Evolutionary conservation across 2,797 vertebrate species (phyloP).

Genomic region (Scyliorhinus canicula): DNA sequence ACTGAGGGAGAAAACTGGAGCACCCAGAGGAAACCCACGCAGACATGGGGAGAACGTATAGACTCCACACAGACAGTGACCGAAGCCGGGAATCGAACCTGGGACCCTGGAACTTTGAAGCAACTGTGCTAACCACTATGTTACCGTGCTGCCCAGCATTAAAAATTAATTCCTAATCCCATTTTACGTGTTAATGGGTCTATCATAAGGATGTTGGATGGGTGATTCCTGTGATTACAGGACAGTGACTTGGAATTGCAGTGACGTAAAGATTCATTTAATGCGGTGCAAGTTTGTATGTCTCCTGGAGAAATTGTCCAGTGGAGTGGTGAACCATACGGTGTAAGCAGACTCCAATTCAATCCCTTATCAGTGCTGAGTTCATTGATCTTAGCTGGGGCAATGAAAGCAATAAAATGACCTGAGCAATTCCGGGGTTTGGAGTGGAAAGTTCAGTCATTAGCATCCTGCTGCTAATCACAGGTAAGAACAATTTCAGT

Average conservation of each 20-base stretch:
- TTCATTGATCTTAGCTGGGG: background rate
- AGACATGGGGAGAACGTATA: no score
- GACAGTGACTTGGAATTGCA: background rate
- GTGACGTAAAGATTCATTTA: background rate
- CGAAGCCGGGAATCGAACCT: no score
- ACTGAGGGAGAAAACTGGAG: no score
- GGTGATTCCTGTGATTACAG: background rate
- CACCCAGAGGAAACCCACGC: no score
- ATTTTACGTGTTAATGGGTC: background rate
- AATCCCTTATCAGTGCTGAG: background rate
- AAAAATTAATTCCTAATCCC: background rate
- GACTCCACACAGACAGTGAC: no score
- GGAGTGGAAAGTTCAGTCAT: background rate
- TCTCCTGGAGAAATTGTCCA: background rate
- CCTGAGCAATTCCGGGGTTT: background rate
- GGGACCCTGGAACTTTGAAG: no score
- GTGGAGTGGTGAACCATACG: background rate
- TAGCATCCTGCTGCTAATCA: background rate
- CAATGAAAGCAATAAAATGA: background rate
- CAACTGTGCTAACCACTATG: no score
- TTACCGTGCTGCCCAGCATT: no score
- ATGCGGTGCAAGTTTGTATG: background rate
- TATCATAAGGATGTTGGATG: background rate
- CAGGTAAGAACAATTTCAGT: background rate
- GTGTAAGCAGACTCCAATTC: background rate